Evolutionary conservation across 2,113 vertebrate species (phyloP).

Genomic region (Myanophis thanlyinensis): DNA sequence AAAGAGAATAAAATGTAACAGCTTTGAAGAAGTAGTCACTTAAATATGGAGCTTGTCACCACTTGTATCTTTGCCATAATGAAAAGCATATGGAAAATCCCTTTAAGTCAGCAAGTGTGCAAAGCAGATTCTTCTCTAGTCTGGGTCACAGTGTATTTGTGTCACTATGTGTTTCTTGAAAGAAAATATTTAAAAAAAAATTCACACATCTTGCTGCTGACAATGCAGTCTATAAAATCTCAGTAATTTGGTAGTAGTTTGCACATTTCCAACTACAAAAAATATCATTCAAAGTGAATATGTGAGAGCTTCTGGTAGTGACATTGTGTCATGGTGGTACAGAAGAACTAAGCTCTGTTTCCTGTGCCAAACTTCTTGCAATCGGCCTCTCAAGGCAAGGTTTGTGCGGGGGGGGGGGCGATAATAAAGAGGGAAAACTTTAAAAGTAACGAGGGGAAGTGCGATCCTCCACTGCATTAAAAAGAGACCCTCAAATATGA

Average conservation of each 20-base stretch:
- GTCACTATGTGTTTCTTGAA: constrained; percentile 37
- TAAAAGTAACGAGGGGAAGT: no score
- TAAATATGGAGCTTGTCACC: constrained; percentile 74
- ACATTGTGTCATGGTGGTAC: no score
- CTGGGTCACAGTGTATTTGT: constrained; percentile 61
- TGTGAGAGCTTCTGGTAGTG: no score
- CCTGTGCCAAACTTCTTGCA: no score
- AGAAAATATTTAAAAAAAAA: constrained; percentile 5
- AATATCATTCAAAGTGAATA: not conserved
- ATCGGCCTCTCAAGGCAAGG: no score
- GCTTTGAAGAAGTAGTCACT: constrained; percentile 70
- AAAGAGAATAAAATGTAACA: constrained; percentile 61
- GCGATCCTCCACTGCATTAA: no score
- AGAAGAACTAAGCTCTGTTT: no score
- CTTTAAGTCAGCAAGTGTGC: constrained; percentile 60
- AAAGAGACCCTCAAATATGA: no score
- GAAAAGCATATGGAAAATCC: constrained; percentile 71
- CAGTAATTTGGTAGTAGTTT: constrained; percentile 17
- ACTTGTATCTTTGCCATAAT: constrained; percentile 65
- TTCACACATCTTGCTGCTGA: constrained; percentile 50
- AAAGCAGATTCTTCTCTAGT: constrained; percentile 57
- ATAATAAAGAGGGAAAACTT: no score
- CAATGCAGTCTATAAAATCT: constrained; percentile 33
- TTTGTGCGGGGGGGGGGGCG: no score
- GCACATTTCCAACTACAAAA: constrained; percentile 28